Conservation (phyloP, 2,113 vertebrate species). For the Zootoca vivipara region DNA sequence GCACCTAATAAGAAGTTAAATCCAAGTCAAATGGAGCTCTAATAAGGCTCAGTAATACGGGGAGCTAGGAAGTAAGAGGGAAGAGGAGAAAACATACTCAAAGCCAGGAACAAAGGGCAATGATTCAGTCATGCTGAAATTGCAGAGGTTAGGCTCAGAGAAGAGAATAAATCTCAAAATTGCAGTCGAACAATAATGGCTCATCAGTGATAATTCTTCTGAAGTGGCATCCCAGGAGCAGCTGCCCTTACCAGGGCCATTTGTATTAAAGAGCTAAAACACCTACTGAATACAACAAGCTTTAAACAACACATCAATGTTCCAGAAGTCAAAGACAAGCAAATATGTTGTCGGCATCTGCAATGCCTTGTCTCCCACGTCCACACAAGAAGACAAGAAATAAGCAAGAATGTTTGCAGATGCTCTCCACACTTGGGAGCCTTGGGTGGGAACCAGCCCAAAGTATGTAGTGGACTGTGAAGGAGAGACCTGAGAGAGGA, state of each 20-base stretch:
- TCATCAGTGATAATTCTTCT: constrained; percentile 62
- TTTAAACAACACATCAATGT: constrained; percentile 21
- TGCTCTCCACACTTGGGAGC: background rate
- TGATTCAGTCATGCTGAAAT: constrained; percentile 59
- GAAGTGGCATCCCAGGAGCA: constrained; percentile 21
- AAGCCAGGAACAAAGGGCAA: constrained; percentile 56
- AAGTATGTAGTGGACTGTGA: background rate
- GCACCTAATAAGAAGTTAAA: background rate
- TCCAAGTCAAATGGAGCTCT: background rate
- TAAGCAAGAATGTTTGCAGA: background rate
- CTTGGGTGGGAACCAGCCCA: background rate
- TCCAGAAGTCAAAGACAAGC: constrained; percentile 9
- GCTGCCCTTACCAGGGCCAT: constrained; percentile 34
- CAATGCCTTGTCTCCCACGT: background rate
- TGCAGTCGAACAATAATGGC: constrained; percentile 57
- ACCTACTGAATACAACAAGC: background rate
- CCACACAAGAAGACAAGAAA: constrained; percentile 7
- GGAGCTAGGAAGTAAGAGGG: too few species aligned
- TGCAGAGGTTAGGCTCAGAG: constrained; percentile 59
- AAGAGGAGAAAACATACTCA: constrained; percentile 44
- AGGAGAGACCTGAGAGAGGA: background rate
- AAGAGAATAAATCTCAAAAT: constrained; percentile 43
- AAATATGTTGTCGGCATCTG: background rate
- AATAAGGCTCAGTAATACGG: constrained; percentile 11
- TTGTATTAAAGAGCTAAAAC: constrained; percentile 35